Percentiles rank a stretch among this genome's conserved stretches.
These are phyloP conservation scores for Urosaurus nigricauda DNA, from an alignment of 2,797 vertebrate genomes.

Conservation along the genomic window DNA sequence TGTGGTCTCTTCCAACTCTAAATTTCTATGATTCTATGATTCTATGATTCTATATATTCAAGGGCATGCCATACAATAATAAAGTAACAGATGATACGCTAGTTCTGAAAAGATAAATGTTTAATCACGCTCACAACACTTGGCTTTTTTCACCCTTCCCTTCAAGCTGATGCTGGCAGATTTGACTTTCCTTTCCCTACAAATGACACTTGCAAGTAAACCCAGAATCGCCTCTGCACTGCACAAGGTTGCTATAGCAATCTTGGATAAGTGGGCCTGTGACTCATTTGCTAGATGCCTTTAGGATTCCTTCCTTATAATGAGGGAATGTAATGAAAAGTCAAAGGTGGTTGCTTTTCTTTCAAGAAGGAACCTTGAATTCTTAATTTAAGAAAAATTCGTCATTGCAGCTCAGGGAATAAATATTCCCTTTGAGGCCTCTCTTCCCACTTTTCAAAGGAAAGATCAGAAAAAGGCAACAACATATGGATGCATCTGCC, in stretches of 20 bases:
- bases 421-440: constrained; percentile 16
- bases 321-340: constrained; percentile 23
- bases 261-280: not conserved
- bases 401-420: not conserved
- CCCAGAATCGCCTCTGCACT: not conserved
- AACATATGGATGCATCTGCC: not conserved
- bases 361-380: not conserved
- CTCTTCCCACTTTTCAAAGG: not conserved
- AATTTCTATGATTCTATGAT: too few relatives aligned
- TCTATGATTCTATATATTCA: too few relatives aligned
- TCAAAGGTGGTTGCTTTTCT: not conserved
- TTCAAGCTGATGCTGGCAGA: not conserved
- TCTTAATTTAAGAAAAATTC: constrained; percentile 37
- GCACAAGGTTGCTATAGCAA: constrained; percentile 18
- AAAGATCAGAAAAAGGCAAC: not conserved
- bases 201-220: not conserved
- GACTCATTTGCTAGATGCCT: not conserved
- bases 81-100: not conserved
- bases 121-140: accelerated
- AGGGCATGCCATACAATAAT: too few relatives aligned
- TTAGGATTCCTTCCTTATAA: not conserved
- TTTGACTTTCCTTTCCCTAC: not conserved
- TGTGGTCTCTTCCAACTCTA: too few relatives aligned
- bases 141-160: not conserved
- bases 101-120: not conserved